Percentiles rank a stretch among this genome's conserved stretches.
Evolutionary conservation across 2,797 vertebrate genomes (phyloP).

Genomic region (Typhlichthys subterraneus): DNA sequence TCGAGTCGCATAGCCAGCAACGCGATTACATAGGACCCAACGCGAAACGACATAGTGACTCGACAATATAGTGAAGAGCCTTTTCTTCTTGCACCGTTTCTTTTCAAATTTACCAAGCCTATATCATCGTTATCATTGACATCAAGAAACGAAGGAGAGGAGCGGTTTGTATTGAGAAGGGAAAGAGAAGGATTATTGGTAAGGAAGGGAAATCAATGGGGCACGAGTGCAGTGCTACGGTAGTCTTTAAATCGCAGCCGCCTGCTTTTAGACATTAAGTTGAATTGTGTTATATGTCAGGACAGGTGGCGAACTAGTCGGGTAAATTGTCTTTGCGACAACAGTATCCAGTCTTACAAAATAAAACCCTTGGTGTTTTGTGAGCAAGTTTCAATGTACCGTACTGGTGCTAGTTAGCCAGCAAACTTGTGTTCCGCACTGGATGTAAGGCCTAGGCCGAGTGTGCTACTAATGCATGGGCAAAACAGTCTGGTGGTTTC

Average conservation of each 20-base stretch:
- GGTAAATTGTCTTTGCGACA: accelerated
- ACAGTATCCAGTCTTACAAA: constrained; percentile 16
- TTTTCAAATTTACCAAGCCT: constrained; percentile 32
- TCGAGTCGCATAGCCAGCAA: constrained; percentile 76
- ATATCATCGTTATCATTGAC: constrained; percentile 51
- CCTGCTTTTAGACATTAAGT: constrained; percentile 5
- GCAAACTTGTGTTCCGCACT: constrained; percentile 71
- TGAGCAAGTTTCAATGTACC: constrained; percentile 33
- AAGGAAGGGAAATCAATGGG: constrained; percentile 75
- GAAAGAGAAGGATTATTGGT: constrained; percentile 87
- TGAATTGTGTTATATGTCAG: neutral
- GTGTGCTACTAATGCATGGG: constrained; percentile 41
- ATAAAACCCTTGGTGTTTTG: constrained; percentile 7
- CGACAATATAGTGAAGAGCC: constrained; percentile 75
- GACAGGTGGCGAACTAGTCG: neutral
- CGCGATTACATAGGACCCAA: constrained; percentile 66
- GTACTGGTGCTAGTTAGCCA: constrained; percentile 56
- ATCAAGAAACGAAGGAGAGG: constrained; percentile 65
- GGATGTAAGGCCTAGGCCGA: constrained; percentile 60
- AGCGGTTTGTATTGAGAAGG: constrained; percentile 83
- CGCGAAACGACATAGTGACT: constrained; percentile 78
- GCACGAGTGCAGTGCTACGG: constrained; percentile 59
- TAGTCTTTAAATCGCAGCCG: constrained; percentile 34
- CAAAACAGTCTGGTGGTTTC: constrained; percentile 49
- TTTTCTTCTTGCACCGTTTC: constrained; percentile 38